Evolutionary conservation across 2,888 invertebrate species (phyloP).

Genomic region (Lobophora halterata): DNA sequence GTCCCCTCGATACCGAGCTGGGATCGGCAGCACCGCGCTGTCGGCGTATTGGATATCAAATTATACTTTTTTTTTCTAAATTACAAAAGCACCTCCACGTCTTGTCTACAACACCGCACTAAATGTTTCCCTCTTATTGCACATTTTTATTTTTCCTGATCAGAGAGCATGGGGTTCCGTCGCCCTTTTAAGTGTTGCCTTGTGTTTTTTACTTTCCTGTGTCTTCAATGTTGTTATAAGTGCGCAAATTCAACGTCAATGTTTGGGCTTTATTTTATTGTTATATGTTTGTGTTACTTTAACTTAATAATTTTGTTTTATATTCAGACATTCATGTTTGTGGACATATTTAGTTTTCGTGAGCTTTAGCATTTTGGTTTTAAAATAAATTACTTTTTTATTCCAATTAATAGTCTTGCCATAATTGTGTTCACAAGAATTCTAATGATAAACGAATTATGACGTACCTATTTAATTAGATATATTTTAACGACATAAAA

Average conservation of each 20-base stretch:
- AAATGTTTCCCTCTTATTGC: conserved; percentile 65
- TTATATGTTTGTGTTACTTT: conserved; percentile 19
- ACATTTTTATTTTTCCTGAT: conserved; percentile 54
- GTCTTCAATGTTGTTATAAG: conserved; percentile 9
- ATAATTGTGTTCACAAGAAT: neutral
- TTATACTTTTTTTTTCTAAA: conserved; percentile 47
- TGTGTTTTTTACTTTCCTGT: conserved; percentile 36
- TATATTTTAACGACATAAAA: conserved; percentile 9
- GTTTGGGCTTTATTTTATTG: conserved; percentile 22
- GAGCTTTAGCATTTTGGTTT: conserved; percentile 12
- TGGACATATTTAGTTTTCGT: conserved; percentile 15
- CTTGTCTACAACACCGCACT: conserved; percentile 67
- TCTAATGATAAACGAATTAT: too few relatives aligned
- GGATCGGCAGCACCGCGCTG: conserved; percentile 40
- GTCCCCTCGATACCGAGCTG: conserved; percentile 50
- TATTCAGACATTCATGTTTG: conserved; percentile 15
- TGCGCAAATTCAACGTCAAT: conserved; percentile 17
- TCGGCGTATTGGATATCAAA: conserved; percentile 43
- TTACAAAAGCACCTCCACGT: conserved; percentile 61
- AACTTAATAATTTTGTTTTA: conserved; percentile 15
- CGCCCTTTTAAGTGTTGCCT: conserved; percentile 44
- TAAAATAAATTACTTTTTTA: conserved; percentile 1
- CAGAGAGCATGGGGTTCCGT: conserved; percentile 57
- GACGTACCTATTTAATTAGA: too few relatives aligned
- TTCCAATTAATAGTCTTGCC: too few relatives aligned